Conservation (phyloP, 2,797 vertebrate genomes). For the Fundulus diaphanus region DNA sequence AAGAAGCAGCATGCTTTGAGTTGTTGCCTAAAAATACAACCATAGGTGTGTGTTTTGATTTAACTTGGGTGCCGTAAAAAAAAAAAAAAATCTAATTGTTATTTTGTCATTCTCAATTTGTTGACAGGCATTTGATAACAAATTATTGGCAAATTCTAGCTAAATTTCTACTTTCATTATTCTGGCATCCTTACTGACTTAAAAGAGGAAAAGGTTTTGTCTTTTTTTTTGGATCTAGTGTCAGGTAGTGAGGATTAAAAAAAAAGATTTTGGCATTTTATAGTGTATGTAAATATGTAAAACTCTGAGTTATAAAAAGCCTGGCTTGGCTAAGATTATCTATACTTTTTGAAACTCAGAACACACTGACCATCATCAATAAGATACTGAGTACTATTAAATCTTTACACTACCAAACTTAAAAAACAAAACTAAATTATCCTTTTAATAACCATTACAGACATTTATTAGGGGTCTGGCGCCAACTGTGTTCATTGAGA, state of each 20-base stretch:
- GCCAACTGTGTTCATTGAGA: conserved; percentile 63
- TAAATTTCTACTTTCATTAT: not conserved
- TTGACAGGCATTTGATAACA: no score
- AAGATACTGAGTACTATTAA: not conserved
- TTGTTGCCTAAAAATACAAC: not conserved
- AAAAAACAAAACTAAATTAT: not conserved
- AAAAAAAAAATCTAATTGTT: not conserved
- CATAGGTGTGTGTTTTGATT: not conserved
- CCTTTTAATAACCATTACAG: conserved; percentile 48
- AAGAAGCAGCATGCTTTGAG: not conserved
- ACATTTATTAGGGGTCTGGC: conserved; percentile 72
- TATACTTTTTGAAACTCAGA: not conserved
- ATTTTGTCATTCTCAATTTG: not conserved
- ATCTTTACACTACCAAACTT: not conserved
- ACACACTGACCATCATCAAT: not conserved
- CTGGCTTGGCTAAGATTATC: not conserved
- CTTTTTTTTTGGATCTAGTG: no score
- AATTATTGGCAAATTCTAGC: not conserved
- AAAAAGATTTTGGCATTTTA: not conserved
- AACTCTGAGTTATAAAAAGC: not conserved
- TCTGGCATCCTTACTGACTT: not conserved
- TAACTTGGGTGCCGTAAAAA: not conserved
- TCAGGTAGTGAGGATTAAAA: no score
- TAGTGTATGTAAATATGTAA: not conserved
- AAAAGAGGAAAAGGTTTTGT: not conserved